Evolutionary conservation across 2,797 vertebrate genomes (phyloP).

Genomic region (Micromesistius poutassou): DNA sequence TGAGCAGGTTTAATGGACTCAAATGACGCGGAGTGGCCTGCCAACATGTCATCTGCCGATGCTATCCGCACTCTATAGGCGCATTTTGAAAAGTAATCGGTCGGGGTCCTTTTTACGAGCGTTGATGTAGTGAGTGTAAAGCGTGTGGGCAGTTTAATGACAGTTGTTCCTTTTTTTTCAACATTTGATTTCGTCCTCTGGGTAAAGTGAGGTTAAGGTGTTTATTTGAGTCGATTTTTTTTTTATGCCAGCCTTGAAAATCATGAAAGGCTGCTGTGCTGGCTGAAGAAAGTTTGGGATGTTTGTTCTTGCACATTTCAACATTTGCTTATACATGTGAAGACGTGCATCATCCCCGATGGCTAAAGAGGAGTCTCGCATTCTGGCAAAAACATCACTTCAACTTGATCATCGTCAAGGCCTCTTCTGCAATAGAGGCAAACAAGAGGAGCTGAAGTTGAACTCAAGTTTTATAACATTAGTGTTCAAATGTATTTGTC

Average conservation of each 20-base stretch:
- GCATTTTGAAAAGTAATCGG: background rate
- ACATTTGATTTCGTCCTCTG: background rate
- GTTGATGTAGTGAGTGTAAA: background rate
- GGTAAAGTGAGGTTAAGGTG: background rate
- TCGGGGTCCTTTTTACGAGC: background rate
- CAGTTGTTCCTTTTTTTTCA: too few species aligned
- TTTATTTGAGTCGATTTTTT: background rate
- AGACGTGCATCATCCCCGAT: background rate
- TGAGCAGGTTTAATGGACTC: background rate
- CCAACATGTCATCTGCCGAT: background rate
- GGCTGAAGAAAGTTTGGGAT: background rate
- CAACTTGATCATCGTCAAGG: background rate
- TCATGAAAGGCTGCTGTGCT: background rate
- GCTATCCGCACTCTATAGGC: background rate
- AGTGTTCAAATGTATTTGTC: constrained; percentile 24
- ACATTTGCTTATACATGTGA: background rate
- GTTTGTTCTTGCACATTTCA: background rate
- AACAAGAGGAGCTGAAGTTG: background rate
- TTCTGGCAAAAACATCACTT: background rate
- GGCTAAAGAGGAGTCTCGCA: background rate
- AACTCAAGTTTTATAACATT: background rate
- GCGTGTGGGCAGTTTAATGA: background rate
- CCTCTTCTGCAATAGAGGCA: background rate
- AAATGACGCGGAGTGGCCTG: background rate
- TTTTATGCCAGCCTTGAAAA: background rate